These are phyloP conservation scores for Oncorhynchus masou DNA, from an alignment of 2,113 vertebrate genomes.

Conservation along the genomic window DNA sequence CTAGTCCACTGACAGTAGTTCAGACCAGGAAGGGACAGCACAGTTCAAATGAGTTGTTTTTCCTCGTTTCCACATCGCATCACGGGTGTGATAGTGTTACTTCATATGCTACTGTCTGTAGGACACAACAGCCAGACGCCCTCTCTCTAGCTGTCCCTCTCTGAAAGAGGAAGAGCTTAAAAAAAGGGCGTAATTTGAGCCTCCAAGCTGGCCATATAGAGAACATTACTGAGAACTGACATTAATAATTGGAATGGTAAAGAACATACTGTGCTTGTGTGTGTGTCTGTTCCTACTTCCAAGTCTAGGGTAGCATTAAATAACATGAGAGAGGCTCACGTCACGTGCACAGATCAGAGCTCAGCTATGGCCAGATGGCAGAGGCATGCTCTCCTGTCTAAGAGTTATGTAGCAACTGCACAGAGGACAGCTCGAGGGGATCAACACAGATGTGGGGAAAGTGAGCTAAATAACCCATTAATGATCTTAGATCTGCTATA, in stretches of 20 bases:
- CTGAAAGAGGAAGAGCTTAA: too few relatives aligned
- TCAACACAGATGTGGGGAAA: background rate
- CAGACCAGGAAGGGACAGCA: too few relatives aligned
- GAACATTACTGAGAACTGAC: too few relatives aligned
- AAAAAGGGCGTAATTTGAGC: too few relatives aligned
- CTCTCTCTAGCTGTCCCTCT: too few relatives aligned
- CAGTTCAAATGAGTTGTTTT: too few relatives aligned
- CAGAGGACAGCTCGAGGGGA: background rate
- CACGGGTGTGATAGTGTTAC: too few relatives aligned
- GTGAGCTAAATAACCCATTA: background rate
- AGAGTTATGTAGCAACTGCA: background rate
- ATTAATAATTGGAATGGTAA: background rate
- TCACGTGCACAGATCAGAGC: slow-evolving; percentile 9
- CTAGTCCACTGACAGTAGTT: too few relatives aligned
- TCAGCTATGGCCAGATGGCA: slow-evolving; percentile 6
- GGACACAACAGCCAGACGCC: too few relatives aligned
- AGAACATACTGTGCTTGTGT: background rate
- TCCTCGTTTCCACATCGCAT: too few relatives aligned
- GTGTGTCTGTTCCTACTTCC: background rate
- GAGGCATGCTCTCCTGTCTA: background rate
- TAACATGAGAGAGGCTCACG: background rate
- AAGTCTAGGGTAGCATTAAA: background rate
- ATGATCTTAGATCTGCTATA: background rate
- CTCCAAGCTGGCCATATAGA: too few relatives aligned
- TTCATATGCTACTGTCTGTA: too few relatives aligned